A percentile compares a stretch with the other conserved stretches of the same genome.
Evolutionary conservation across 2,888 invertebrate genomes (phyloP).

Genomic region (Pristionchus exspectatus): DNA sequence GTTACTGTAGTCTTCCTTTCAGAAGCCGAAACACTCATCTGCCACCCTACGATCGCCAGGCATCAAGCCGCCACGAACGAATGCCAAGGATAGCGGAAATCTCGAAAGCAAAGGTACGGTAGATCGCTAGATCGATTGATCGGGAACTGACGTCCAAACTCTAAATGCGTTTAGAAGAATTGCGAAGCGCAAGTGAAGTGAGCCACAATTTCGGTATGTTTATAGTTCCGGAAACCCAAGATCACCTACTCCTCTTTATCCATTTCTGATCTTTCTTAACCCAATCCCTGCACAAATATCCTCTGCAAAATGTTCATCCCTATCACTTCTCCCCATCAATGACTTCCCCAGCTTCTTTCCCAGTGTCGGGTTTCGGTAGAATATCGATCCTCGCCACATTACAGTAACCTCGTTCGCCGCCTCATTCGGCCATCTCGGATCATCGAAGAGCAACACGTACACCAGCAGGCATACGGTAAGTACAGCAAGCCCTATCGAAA

Average conservation of each 20-base stretch:
- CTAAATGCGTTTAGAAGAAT: neutral
- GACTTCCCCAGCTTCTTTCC: neutral
- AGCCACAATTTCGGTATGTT: neutral
- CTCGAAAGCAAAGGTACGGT: constrained; percentile 20
- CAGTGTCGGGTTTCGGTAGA: neutral
- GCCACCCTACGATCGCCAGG: constrained; percentile 77
- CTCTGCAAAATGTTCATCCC: neutral
- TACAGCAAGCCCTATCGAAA: neutral
- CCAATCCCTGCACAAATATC: neutral
- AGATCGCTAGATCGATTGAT: constrained; percentile 51
- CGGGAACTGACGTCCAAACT: neutral
- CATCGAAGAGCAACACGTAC: constrained; percentile 19
- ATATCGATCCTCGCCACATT: neutral
- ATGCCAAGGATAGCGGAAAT: constrained; percentile 52
- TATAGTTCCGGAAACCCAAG: neutral
- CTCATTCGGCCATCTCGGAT: constrained; percentile 39
- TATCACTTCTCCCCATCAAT: neutral
- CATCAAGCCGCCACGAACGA: constrained; percentile 74
- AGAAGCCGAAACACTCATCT: constrained; percentile 73
- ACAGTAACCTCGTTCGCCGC: constrained; percentile 46
- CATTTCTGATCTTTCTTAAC: neutral
- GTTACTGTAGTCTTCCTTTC: constrained; percentile 54
- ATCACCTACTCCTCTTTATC: neutral
- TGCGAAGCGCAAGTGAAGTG: neutral
- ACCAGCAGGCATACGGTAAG: constrained; percentile 37